Percentiles rank a stretch among this genome's conserved stretches.
phyloP scores from a whole-genome alignment of 2,113 vertebrate genomes.

The Cryptomyrus ogoouensis region DNA sequence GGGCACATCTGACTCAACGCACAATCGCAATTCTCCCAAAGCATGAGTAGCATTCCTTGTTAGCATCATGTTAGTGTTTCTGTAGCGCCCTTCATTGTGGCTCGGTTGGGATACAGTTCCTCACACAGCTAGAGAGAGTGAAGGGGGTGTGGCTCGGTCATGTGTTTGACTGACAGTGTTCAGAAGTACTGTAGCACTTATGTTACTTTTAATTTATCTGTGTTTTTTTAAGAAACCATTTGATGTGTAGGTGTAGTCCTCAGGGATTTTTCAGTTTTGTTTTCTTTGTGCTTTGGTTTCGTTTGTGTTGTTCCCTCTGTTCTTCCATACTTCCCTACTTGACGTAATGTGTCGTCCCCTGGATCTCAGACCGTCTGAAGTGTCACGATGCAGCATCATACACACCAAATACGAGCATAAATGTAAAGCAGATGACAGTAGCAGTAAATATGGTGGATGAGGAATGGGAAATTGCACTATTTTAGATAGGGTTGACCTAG shows the following conservation, averaged over 20 bases:
- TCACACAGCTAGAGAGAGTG: background rate
- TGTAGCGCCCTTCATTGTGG: background rate
- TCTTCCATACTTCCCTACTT: background rate
- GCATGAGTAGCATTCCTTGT: background rate
- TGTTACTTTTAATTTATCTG: constrained; percentile 21
- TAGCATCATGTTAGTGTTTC: background rate
- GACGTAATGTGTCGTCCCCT: background rate
- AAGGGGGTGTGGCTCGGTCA: constrained; percentile 13
- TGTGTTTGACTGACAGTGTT: constrained; percentile 33
- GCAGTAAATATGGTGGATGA: constrained; percentile 43
- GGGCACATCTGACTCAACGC: constrained; percentile 37
- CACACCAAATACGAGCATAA: constrained; percentile 45
- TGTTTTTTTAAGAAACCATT: constrained; percentile 3
- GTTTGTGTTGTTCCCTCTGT: constrained; percentile 17
- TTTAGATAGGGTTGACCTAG: constrained; percentile 35
- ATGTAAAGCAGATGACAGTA: constrained; percentile 16
- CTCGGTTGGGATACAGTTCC: background rate
- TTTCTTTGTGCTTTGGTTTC: background rate
- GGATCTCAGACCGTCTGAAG: constrained; percentile 16
- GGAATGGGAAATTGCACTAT: constrained; percentile 61
- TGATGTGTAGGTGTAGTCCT: constrained; percentile 44
- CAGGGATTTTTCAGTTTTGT: constrained; percentile 45
- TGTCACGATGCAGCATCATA: constrained; percentile 27
- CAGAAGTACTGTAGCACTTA: constrained; percentile 39
- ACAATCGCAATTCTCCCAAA: constrained; percentile 7